phyloP scores from a whole-genome alignment of 2,797 vertebrate genomes.

The Gymnothorax javanicus region DNA sequence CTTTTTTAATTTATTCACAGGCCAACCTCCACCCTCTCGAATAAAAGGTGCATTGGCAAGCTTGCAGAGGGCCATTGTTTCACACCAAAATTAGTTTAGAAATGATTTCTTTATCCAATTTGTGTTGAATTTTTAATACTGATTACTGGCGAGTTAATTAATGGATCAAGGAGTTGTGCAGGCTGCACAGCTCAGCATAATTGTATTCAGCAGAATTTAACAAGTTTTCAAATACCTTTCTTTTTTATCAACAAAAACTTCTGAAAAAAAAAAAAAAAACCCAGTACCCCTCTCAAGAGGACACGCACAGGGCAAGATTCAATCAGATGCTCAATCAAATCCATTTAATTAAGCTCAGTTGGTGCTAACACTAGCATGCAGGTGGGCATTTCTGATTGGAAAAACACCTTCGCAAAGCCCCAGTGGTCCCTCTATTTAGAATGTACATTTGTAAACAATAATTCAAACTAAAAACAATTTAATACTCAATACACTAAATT shows the following conservation, averaged over 20 bases:
- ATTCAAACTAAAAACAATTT: constrained; percentile 1
- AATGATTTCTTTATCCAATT: not conserved
- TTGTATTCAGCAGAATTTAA: not conserved
- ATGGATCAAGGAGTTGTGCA: not conserved
- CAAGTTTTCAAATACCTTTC: not conserved
- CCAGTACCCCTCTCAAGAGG: not conserved
- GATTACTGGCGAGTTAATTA: not conserved
- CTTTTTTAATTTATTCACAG: not conserved
- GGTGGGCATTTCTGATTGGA: not conserved
- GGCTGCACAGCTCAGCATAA: not conserved
- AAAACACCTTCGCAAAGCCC: not conserved
- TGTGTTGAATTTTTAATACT: not conserved
- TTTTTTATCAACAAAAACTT: constrained; percentile 4
- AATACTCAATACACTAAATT: not conserved
- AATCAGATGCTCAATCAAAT: constrained; percentile 8
- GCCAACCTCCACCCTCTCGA: not conserved
- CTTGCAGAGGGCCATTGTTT: not conserved
- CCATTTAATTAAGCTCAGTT: constrained; percentile 15
- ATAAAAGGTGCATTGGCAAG: not conserved
- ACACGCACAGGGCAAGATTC: not conserved
- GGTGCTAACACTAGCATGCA: not conserved
- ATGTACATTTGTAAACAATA: not conserved
- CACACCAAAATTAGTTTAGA: not conserved
- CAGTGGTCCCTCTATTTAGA: not conserved
- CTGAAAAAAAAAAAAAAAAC: not conserved